Conservation (phyloP, 2,797 vertebrate species). For the Darevskia mixta region DNA sequence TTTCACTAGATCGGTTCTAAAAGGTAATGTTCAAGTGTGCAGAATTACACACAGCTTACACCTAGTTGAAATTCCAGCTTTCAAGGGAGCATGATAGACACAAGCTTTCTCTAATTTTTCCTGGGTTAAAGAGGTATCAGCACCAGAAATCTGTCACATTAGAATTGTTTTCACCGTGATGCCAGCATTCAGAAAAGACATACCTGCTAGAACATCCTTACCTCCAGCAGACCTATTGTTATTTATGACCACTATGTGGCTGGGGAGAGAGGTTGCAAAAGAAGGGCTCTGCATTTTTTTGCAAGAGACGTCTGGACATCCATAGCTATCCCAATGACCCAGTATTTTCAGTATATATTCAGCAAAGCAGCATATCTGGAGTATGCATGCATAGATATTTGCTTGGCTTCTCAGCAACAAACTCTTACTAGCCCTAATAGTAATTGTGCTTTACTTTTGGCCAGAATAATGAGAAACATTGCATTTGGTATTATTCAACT, state of each 20-base stretch:
- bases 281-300: neutral
- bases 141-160: constrained; percentile 5
- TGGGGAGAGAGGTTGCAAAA: neutral
- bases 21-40: neutral
- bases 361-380: neutral
- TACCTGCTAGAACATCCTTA: constrained; percentile 13
- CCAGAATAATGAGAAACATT: constrained; percentile 29
- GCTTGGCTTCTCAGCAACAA: neutral
- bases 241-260: neutral
- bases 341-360: neutral
- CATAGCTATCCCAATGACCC: constrained; percentile 5
- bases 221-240: neutral
- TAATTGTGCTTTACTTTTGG: constrained; percentile 36
- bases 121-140: neutral
- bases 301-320: neutral
- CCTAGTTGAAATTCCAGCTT: constrained; percentile 11
- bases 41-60: neutral
- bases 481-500: constrained; percentile 58
- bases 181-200: constrained; percentile 34
- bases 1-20: neutral
- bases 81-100: constrained; percentile 2
- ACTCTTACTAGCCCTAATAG: neutral
- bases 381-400: neutral
- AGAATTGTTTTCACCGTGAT: neutral
- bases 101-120: constrained; percentile 45